Base-by-base conservation (phyloP, 2,888 invertebrate genomes). In the Lutraria lutraria region DNA sequence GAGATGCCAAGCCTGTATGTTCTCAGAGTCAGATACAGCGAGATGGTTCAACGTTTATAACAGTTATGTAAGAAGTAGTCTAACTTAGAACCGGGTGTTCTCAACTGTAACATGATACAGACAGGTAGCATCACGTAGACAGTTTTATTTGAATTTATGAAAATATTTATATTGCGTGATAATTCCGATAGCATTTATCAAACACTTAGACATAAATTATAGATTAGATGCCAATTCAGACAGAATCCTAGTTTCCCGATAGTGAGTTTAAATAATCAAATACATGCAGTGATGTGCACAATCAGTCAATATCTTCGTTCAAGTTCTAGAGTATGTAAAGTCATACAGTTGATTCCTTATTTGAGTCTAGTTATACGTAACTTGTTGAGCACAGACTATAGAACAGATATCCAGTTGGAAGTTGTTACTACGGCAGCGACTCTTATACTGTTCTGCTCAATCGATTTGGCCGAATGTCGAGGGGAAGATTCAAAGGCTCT, bases 381-480 rank as follows among this genome's bases (percentile, higher is more conserved):
- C 76, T 76, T 76, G 76, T 76, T 76, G 76, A 76, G 19, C 31
- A 31, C 31, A 76, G 29, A 34, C 76, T 31, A n/a, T n/a, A 15
- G 34, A 56, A 15, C 29, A 34, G 34, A 76, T 76, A n/a, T 16
- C 76, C 13, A 4, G 76, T 19, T 34, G 0, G 76, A 31, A 34
- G 12, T 31, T 76, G 31, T 76, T 76, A 25, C 43, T 76, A 76
- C 76, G 29, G 34, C 25, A 76, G 76, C 25, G 31, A 25, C 31
- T 76, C 34, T 31, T 76, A 34, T 29, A 0, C 83, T 68, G 76
- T 84, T 76, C 34, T 85, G 85, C 60, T 85, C 56, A 29, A 85
- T 85, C 85, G 85, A 85, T 85, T 85, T 79, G 43, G 25, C 80
- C 79, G 79, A 85, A 56, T 80, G 80, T 34, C 60, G 85, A 85